Evolutionary conservation across 2,888 invertebrate genomes (phyloP).

Genomic region (Zonitis immaculata): DNA sequence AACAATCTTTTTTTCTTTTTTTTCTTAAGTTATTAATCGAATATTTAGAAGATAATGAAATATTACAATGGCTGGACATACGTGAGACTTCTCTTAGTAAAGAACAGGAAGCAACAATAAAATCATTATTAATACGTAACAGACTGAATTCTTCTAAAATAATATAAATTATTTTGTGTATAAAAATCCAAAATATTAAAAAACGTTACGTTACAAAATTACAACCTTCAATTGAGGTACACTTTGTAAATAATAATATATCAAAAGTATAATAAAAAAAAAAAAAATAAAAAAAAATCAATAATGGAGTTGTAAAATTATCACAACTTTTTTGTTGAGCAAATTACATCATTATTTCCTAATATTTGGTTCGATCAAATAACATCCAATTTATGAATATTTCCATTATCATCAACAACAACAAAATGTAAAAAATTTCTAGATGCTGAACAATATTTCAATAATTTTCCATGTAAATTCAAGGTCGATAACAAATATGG

Average conservation of each 20-base stretch:
- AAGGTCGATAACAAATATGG: conserved; percentile 44
- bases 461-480: conserved; percentile 42
- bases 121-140: conserved; percentile 51
- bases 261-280: not conserved
- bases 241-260: not conserved
- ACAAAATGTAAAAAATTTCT: conserved; percentile 55
- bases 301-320: too few relatives aligned
- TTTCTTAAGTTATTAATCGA: conserved; percentile 28
- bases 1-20: too few relatives aligned
- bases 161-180: not conserved
- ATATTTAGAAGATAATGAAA: conserved; percentile 31
- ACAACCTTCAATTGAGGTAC: not conserved
- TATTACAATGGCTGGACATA: conserved; percentile 38
- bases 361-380: conserved; percentile 33
- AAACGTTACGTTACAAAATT: not conserved
- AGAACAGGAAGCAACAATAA: conserved; percentile 48
- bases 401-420: conserved; percentile 58
- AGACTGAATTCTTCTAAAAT: conserved; percentile 17
- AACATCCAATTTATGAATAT: conserved; percentile 56
- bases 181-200: not conserved
- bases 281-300: not conserved
- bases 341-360: conserved; percentile 9
- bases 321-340: not conserved
- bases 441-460: conserved; percentile 41
- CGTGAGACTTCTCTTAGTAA: conserved; percentile 50